Evolutionary conservation across 2,113 vertebrate species (phyloP).

Genomic region (Poeciliopsis occidentalis): DNA sequence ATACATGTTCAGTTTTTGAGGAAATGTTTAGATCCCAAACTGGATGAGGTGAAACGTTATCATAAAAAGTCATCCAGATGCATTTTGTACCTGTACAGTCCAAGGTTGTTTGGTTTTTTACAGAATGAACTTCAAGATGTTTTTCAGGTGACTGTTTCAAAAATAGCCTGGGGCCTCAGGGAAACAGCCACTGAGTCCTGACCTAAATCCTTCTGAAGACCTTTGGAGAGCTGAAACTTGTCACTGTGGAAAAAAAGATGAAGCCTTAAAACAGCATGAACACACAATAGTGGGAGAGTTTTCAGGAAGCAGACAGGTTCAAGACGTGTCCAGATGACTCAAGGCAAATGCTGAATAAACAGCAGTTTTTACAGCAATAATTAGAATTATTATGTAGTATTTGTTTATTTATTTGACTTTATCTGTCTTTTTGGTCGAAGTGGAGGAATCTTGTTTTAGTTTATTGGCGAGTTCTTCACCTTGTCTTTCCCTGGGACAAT

Average conservation of each 20-base stretch:
- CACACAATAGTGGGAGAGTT: neutral
- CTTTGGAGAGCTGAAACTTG: neutral
- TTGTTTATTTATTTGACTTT: too few relatives aligned
- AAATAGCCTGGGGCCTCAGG: neutral
- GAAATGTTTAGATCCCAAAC: neutral
- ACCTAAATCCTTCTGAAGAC: neutral
- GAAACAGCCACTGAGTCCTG: neutral
- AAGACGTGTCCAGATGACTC: neutral
- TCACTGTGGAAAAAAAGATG: neutral
- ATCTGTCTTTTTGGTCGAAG: too few relatives aligned
- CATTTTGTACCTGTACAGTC: neutral
- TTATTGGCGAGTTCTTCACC: too few relatives aligned
- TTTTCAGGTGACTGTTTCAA: slow-evolving; percentile 3
- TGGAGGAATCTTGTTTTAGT: too few relatives aligned
- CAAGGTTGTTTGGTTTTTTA: neutral
- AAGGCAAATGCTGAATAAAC: too few relatives aligned
- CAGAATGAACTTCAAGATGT: neutral
- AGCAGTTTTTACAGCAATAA: too few relatives aligned
- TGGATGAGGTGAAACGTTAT: neutral
- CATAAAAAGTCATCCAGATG: neutral
- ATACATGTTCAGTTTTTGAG: neutral
- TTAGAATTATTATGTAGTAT: too few relatives aligned
- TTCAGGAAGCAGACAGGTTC: neutral
- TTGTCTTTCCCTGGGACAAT: too few relatives aligned
- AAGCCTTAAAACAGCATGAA: neutral